These are phyloP conservation scores for Anthophora plumipes DNA, from an alignment of 2,888 invertebrate species.

Conservation along the genomic window DNA sequence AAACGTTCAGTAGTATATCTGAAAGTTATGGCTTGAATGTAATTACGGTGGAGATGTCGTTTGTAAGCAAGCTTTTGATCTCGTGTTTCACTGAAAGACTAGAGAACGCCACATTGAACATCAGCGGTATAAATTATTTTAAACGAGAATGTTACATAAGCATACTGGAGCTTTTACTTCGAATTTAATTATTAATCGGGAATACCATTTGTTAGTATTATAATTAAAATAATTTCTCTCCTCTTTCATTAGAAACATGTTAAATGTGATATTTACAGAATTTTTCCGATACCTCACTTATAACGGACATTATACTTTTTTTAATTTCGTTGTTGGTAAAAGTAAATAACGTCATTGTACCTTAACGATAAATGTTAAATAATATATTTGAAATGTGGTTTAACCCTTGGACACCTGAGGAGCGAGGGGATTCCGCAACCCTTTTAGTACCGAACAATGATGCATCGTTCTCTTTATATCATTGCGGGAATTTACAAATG, in stretches of 20 bases:
- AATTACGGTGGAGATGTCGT: background rate
- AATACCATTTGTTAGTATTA: background rate
- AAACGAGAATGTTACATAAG: background rate
- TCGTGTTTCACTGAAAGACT: background rate
- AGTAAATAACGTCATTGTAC: no score
- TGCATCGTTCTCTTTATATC: no score
- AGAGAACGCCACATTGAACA: background rate
- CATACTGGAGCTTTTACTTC: background rate
- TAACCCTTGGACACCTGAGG: no score
- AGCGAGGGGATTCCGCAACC: no score
- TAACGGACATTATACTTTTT: no score
- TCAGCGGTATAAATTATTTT: background rate
- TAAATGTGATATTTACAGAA: no score
- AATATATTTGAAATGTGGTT: no score
- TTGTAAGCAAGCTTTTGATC: background rate
- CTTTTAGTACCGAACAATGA: no score
- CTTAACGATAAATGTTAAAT: no score
- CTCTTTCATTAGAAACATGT: background rate
- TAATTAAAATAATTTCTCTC: background rate
- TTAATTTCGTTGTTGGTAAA: no score
- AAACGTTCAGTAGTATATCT: background rate
- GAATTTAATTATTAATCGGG: background rate
- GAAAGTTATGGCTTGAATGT: background rate
- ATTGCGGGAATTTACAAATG: no score
- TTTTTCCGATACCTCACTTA: no score